Evolutionary conservation across 2,888 invertebrate species (phyloP), one percentile per base, ranked within the genome.

Genomic region (Melieria omissa): DNA sequence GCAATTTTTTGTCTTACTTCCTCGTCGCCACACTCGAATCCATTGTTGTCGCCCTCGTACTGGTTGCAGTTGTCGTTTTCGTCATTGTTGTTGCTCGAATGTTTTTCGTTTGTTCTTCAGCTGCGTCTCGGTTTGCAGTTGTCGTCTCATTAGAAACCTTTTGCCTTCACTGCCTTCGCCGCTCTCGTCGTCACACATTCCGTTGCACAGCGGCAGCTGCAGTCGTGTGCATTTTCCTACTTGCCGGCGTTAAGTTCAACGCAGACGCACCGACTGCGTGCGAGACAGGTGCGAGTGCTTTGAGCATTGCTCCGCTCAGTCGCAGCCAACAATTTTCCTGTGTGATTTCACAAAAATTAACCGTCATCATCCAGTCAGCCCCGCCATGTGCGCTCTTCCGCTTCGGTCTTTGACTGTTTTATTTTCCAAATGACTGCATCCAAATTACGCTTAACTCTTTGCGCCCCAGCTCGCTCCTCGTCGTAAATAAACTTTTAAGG

Each of bases 371-470:
- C 29, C 2, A 29, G 29, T 29, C 29, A 29, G 29, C 10, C 42
- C 47, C 7, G 8, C 29, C 9, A 16, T 29, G 7, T 41, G 9
- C 5, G 54, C 54, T 44, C 45, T 6, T 65, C 54, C 12, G n/a
- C 44, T 29, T 52, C 44, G 44, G 29, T 57, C 47, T 16, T 58
- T 29, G 57, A 57, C 52, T 70, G 63, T 57, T 70, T 70, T 70
- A 70, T 70, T 70, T 70, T 70, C 70, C 64, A 64, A 70, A 64
- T 70, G 70, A 60, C 57, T 70, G 70, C 70, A 70, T 55, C 64
- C 8, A 70, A 70, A 70, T 70, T 70, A 70, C 55, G 70, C 55
- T 64, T 63, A 58, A 58, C 66, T 58, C 58, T 66, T 63, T 70
- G 2, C 2, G 2, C 2, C 29, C 29, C 29, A 29, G 29, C 29